phyloP scores from a whole-genome alignment of 2,888 invertebrate genomes.

The Rhagophthalmus giganteus region DNA sequence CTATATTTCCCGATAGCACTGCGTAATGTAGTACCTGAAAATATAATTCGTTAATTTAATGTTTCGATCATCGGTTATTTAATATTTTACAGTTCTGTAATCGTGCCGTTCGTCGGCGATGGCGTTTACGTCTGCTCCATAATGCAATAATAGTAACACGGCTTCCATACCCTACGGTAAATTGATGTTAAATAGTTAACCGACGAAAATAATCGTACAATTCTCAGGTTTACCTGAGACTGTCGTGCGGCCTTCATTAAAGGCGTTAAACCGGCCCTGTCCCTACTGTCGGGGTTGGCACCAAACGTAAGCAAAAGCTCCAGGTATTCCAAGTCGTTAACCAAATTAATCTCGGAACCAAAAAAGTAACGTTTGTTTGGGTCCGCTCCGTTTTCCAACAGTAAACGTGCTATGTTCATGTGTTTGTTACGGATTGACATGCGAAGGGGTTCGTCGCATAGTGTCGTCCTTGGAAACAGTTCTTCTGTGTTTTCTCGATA shows the following conservation, averaged over 20 bases:
- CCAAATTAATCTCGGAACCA: slow-evolving; percentile 86
- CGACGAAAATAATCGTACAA: no score
- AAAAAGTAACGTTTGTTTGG: slow-evolving; percentile 90
- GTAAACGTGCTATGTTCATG: slow-evolving; percentile 69
- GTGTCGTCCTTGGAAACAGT: slow-evolving; percentile 70
- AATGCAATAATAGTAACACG: slow-evolving; percentile 72
- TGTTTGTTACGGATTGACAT: slow-evolving; percentile 86
- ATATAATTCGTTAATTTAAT: slow-evolving; percentile 1
- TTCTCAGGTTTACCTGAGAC: slow-evolving; percentile 61
- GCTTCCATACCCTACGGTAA: slow-evolving; percentile 72
- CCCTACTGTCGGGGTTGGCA: slow-evolving; percentile 84
- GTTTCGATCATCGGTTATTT: slow-evolving; percentile 2
- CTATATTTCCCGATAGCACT: slow-evolving; percentile 74
- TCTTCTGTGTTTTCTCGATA: slow-evolving; percentile 74
- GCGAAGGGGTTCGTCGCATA: slow-evolving; percentile 86
- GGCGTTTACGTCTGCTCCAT: slow-evolving; percentile 85
- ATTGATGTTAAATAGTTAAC: no score
- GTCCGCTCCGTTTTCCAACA: slow-evolving; percentile 83
- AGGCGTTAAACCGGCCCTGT: slow-evolving; percentile 85
- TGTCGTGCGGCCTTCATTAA: slow-evolving; percentile 88
- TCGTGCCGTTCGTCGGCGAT: slow-evolving; percentile 86
- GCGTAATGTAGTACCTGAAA: slow-evolving; percentile 77
- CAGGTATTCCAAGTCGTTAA: slow-evolving; percentile 80
- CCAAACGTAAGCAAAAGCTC: slow-evolving; percentile 82
- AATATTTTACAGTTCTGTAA: slow-evolving; percentile 67